Percentiles rank a stretch among this genome's conserved stretches.
These are phyloP conservation scores for Orcinus orca DNA, from an alignment of 2,113 vertebrate species.

Conservation along the genomic window DNA sequence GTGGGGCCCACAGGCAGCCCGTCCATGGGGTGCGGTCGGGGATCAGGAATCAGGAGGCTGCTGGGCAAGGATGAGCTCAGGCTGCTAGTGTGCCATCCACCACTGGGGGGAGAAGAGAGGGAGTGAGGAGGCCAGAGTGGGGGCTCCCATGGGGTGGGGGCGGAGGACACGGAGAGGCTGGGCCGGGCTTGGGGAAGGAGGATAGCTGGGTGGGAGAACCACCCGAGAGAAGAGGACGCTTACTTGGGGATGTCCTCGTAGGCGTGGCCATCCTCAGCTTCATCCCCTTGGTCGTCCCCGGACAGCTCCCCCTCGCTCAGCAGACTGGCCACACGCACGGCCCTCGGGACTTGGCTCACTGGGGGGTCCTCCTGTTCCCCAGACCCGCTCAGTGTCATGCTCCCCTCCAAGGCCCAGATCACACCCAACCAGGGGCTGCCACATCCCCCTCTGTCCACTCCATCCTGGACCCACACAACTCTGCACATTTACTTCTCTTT, in stretches of 20 bases:
- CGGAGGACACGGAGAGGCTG: fast-evolving
- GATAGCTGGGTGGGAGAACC: neutral
- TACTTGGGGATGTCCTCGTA: conserved; percentile 63
- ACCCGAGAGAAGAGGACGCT: neutral
- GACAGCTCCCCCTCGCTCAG: conserved; percentile 78
- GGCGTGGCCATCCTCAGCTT: conserved; percentile 65
- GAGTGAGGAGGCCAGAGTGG: neutral
- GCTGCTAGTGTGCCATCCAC: conserved; percentile 72
- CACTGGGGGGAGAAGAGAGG: conserved; percentile 32
- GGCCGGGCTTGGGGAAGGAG: neutral
- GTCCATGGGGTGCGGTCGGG: conserved; percentile 55
- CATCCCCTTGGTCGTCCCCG: conserved; percentile 62
- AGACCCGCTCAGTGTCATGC: conserved; percentile 2
- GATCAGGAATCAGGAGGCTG: conserved; percentile 37
- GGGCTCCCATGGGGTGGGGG: fast-evolving
- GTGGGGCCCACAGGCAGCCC: conserved; percentile 60
- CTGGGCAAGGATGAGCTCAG: conserved; percentile 70
- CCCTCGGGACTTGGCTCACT: neutral
- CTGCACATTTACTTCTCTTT: conserved; percentile 51
- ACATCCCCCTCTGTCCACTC: neutral
- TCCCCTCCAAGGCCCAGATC: neutral
- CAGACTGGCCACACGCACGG: conserved; percentile 66
- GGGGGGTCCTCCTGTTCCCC: conserved; percentile 59
- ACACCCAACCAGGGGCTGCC: neutral
- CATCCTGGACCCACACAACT: neutral